These are phyloP conservation scores for Trachelus tabidus DNA, from an alignment of 2,888 invertebrate genomes.

Conservation along the genomic window DNA sequence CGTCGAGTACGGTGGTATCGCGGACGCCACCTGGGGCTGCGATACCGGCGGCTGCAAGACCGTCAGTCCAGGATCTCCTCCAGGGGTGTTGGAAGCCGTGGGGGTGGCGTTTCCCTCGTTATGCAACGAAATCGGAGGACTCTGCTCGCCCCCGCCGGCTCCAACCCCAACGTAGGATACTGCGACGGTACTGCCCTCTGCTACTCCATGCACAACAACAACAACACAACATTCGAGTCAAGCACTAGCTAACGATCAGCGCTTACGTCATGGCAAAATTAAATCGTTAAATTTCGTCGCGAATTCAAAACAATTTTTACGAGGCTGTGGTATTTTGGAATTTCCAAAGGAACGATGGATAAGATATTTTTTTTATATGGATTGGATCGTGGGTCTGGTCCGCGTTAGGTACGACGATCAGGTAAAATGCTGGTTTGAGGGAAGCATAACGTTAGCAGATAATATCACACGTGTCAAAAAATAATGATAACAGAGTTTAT, in stretches of 20 bases:
- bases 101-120: conserved; percentile 64
- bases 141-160: conserved; percentile 62
- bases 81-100: conserved; percentile 60
- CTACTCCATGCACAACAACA: conserved; percentile 61
- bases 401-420: too few species aligned
- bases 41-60: conserved; percentile 73
- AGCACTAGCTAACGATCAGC: conserved; percentile 60
- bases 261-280: conserved; percentile 13
- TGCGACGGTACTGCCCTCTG: conserved; percentile 63
- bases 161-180: conserved; percentile 64
- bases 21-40: conserved; percentile 63
- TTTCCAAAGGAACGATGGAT: neutral
- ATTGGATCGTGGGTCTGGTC: too few species aligned
- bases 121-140: conserved; percentile 62
- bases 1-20: conserved; percentile 71
- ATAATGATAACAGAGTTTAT: neutral
- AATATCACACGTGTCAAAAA: neutral
- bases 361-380: too few species aligned
- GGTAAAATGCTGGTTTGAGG: neutral
- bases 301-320: neutral
- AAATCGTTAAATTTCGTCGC: neutral
- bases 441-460: neutral
- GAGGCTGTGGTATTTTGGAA: neutral
- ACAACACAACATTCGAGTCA: conserved; percentile 64
- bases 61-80: conserved; percentile 65